Conservation (phyloP, 2,888 invertebrate genomes). For the Digitonthophagus gazella region DNA sequence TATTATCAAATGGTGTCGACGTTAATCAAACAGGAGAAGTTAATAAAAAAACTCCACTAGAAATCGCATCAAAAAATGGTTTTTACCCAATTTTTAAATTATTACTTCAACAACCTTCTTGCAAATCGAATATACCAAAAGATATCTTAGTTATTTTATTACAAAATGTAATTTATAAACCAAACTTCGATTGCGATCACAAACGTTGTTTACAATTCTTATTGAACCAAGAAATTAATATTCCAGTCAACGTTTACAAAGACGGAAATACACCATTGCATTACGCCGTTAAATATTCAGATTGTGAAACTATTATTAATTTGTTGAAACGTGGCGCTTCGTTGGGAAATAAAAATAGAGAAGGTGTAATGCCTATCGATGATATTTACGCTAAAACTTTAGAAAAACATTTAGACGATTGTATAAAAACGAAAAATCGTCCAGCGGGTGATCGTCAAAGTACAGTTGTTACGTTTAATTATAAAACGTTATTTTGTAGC, state of each 20-base stretch:
- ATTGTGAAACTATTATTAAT: conserved; percentile 46
- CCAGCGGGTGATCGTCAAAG: neutral
- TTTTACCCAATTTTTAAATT: neutral
- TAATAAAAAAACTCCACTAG: neutral
- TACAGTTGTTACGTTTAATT: neutral
- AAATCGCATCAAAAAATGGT: neutral
- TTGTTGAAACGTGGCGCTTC: conserved; percentile 72
- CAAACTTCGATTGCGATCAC: neutral
- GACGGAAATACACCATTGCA: conserved; percentile 50
- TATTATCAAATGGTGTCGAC: neutral
- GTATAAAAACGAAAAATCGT: neutral
- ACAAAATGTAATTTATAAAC: neutral
- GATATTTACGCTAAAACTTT: neutral
- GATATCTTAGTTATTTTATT: neutral
- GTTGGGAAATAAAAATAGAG: conserved; percentile 65
- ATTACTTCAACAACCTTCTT: neutral
- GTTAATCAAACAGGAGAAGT: neutral
- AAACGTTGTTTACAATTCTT: neutral
- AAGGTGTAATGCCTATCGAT: conserved; percentile 60
- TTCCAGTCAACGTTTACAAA: conserved; percentile 19
- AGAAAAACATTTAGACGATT: neutral
- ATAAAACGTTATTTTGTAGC: neutral
- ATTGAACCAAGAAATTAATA: neutral
- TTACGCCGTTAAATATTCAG: conserved; percentile 37
- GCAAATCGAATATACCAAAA: neutral